Percentiles rank a stretch among this genome's conserved stretches.
Conservation (phyloP, 2,113 vertebrate species). For the Anhinga anhinga region DNA sequence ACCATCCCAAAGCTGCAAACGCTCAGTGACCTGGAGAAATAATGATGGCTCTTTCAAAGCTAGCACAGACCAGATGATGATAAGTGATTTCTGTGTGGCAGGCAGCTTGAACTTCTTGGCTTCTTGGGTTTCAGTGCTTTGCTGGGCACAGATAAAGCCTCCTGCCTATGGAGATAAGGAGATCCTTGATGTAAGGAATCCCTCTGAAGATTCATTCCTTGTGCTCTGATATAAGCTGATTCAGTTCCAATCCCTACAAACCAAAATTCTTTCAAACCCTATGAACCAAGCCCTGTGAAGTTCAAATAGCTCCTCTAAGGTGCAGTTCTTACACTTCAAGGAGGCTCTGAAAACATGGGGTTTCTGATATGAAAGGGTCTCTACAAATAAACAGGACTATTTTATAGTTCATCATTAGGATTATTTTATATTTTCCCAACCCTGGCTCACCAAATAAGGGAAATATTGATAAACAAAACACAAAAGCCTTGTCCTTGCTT, state of each 20-base stretch:
- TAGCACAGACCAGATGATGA: background rate
- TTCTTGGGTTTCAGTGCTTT: constrained; percentile 23
- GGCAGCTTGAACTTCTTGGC: background rate
- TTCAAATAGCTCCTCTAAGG: background rate
- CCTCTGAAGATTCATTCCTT: constrained; percentile 19
- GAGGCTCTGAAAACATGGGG: background rate
- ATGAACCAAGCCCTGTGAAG: background rate
- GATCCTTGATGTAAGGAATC: constrained; percentile 9
- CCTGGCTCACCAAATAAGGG: background rate
- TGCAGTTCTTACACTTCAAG: background rate
- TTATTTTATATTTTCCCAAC: background rate
- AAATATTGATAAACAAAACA: background rate
- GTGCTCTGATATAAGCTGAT: background rate
- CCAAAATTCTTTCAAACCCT: background rate
- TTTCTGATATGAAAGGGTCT: background rate
- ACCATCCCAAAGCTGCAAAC: background rate
- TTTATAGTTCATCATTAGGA: background rate
- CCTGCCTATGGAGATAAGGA: constrained; percentile 19
- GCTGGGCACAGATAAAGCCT: constrained; percentile 21
- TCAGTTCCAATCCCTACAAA: background rate
- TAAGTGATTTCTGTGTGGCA: background rate
- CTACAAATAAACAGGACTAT: background rate
- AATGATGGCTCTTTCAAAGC: constrained; percentile 1
- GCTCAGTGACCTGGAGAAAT: constrained; percentile 9
- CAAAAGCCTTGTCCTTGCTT: background rate